Evolutionary conservation across 2,113 vertebrate species (phyloP).

Genomic region (Etheostoma cragini): DNA sequence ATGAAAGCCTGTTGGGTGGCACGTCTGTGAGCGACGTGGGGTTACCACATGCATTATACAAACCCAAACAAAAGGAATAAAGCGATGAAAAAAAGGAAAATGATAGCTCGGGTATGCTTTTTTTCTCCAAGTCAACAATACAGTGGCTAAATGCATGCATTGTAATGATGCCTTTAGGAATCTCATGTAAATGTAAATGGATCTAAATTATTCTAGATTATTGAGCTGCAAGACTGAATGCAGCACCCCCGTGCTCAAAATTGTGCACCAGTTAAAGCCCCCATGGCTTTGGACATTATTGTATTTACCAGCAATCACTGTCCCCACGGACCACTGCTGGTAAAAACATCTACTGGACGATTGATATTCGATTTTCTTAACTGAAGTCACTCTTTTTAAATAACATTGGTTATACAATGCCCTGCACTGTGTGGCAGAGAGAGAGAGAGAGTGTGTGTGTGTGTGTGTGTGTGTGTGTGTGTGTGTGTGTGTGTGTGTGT

Average conservation of each 20-base stretch:
- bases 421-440: not conserved
- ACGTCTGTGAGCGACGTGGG: slow-evolving; percentile 49
- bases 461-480: not conserved
- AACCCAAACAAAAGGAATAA: slow-evolving; percentile 58
- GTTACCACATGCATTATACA: slow-evolving; percentile 64
- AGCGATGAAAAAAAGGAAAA: slow-evolving; percentile 34
- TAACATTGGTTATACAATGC: slow-evolving; percentile 27
- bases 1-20: slow-evolving; percentile 54
- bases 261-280: slow-evolving; percentile 25
- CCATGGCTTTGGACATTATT: slow-evolving; percentile 46
- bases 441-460: not conserved
- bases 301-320: slow-evolving; percentile 60
- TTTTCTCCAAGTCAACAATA: slow-evolving; percentile 50
- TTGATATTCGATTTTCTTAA: slow-evolving; percentile 66
- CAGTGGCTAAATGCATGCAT: slow-evolving; percentile 38
- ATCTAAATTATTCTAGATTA: slow-evolving; percentile 36
- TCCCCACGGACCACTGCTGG: slow-evolving; percentile 35
- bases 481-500: not conserved
- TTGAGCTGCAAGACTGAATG: slow-evolving; percentile 43
- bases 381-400: slow-evolving; percentile 52
- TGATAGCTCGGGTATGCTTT: slow-evolving; percentile 15
- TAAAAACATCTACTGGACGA: slow-evolving; percentile 52
- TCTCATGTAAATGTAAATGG: slow-evolving; percentile 47
- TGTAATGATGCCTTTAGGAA: slow-evolving; percentile 39
- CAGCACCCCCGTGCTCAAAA: slow-evolving; percentile 45